Base-by-base conservation (phyloP, 2,797 vertebrate species). In the Urophycis tenuis region DNA sequence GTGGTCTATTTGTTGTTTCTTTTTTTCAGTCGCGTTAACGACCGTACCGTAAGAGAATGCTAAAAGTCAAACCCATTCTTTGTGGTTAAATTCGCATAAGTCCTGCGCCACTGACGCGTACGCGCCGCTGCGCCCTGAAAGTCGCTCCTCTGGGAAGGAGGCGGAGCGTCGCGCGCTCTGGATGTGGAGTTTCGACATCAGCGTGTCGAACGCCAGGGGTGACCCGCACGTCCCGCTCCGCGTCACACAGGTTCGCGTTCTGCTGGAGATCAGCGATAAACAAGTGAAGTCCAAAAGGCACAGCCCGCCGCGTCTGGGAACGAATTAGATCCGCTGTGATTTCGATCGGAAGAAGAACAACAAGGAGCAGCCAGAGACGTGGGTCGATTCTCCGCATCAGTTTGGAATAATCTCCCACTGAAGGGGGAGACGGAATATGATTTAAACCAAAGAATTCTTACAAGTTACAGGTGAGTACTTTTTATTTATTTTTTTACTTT, bases 381-480 rank as follows among this genome's bases (percentile, higher is more conserved):
- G 67, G 25, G 25, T 30, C 14, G 29, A 14, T 70, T 11, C n/a
- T 67, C 64, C n/a, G 64, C 67, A 70, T 70, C 29, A 15, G 25
- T 31, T 31, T 8, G 67, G 67, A 70, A 14, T 70, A 14, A 70
- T 17, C 5, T 60, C 53, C 22, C 53, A 10, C 53, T 60, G n/a
- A 60, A n/a, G 53, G 45, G 45, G 41, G 14, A 25, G n/a, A 60
- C 22, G 67, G 67, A 70, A 70, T 70, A 70, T 70, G 67, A 70
- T 70, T 70, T 70, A 70, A 70, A 70, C 67, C 67, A 70, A 60
- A 60, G 22, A 1, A 32, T 70, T 31, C 3, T 70, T 32, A 30
- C 14, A 31, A 70, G 12, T 70, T 70, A 30, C 67, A 70, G 67
- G 67, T 70, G 67, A 30, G 67, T 31, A 32, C 25, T 31, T 70